Base-by-base conservation (phyloP, 2,113 vertebrate genomes). In the Sarotherodon lohbergeri region DNA sequence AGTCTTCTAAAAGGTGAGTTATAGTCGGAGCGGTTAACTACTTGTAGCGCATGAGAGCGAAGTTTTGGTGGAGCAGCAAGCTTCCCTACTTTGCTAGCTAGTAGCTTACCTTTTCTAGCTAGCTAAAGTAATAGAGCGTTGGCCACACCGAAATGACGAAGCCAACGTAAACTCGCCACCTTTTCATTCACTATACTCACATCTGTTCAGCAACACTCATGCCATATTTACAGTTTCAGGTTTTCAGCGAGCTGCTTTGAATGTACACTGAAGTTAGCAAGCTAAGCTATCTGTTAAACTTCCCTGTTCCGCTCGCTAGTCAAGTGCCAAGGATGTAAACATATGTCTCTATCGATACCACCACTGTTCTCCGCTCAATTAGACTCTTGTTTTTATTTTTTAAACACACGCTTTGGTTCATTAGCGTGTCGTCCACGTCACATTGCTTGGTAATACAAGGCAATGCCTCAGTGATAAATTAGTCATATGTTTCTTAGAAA, bases 1-100 rank as follows among this genome's bases (percentile, higher is more conserved):
- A 14, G 81, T 55, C 61, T 85, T 29, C 86, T 19, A 7, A 76
- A 14, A 86, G 93, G 94, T 94, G 81, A 92, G 93, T 82, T 39
- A 3, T 11, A 22, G 39, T 32, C 36, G 52, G 36, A 57, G 52
- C 36, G 0, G 11, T 32, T 2, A 34, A 59, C 55, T 59, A 80
- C 59, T 81, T 84, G 80, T 80, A 55, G 68, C 48, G 55, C 54
- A 34, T 7, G 7, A 52, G 56, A 79, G 82, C 56, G n/a, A 78
- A 88, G 83, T 90, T 89, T 79, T 73, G 11, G 12, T 41, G 54
- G 24, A 41, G 36, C 34, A 22, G 36, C 48, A 76, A 52, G 73
- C 73, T 46, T 17, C 66, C 16, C 10, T 11, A 61, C 84, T 50
- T 24, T 56, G 89, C 86, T 90, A 94, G 84, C 80, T 71, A 73